Conservation (phyloP, 1,140 invertebrate genomes). For the Antheraea pernyi region DNA sequence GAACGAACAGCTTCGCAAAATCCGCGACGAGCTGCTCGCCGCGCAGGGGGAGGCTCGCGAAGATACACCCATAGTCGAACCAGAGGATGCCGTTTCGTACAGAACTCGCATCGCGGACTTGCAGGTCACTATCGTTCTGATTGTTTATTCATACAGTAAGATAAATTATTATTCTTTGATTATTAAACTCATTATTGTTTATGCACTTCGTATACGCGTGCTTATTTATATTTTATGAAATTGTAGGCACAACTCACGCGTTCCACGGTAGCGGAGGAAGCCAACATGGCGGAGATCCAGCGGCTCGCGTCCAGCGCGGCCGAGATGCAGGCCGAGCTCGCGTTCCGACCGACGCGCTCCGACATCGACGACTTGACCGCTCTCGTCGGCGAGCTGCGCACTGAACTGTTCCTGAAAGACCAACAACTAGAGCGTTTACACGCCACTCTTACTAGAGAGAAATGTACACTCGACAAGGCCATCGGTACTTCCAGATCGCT, state of each 20-base stretch:
- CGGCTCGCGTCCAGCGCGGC: constrained; percentile 57
- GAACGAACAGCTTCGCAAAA: constrained; percentile 54
- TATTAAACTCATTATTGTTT: background rate
- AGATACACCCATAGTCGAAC: constrained; percentile 29
- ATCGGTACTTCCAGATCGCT: constrained; percentile 45
- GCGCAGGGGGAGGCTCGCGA: constrained; percentile 32
- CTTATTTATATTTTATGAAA: no score
- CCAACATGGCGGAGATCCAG: constrained; percentile 65
- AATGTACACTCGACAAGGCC: constrained; percentile 40
- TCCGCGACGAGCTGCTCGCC: constrained; percentile 62
- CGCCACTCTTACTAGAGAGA: constrained; percentile 22
- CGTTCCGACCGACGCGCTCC: constrained; percentile 60
- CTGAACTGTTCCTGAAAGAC: constrained; percentile 49
- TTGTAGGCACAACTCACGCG: constrained; percentile 43
- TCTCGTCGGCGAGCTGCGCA: constrained; percentile 46
- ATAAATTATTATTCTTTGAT: background rate
- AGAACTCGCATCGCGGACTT: constrained; percentile 52
- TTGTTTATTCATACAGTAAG: background rate
- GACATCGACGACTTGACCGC: constrained; percentile 61
- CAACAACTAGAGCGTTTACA: constrained; percentile 38
- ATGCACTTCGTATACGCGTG: no score
- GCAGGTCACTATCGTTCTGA: constrained; percentile 39
- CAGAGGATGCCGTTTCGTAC: constrained; percentile 46
- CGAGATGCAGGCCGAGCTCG: constrained; percentile 68
- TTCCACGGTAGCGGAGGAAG: constrained; percentile 60